These are phyloP conservation scores for Scrobipalpa atriplicella DNA, from an alignment of 2,888 invertebrate genomes.

Conservation along the genomic window DNA sequence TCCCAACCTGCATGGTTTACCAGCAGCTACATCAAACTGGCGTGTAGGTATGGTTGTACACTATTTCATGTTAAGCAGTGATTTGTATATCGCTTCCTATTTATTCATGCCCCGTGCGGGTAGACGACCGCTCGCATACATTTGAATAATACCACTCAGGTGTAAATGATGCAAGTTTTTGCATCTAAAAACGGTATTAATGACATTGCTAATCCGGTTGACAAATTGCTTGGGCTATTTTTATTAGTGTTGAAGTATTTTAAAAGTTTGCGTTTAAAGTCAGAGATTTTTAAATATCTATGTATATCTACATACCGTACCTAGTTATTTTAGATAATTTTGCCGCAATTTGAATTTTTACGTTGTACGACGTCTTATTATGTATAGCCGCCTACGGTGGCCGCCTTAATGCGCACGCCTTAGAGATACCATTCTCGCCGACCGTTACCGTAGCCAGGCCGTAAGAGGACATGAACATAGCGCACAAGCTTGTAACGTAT, in stretches of 20 bases:
- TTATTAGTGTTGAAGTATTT: background rate
- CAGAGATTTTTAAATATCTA: too few species aligned
- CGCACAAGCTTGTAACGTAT: background rate
- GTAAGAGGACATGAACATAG: background rate
- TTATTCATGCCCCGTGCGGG: slow-evolving; percentile 16
- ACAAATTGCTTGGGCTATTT: slow-evolving; percentile 8
- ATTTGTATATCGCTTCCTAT: slow-evolving; percentile 24
- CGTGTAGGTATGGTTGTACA: slow-evolving; percentile 13
- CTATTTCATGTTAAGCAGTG: slow-evolving; percentile 12
- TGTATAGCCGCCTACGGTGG: too few species aligned
- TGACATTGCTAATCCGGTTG: slow-evolving; percentile 2
- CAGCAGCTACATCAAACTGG: background rate
- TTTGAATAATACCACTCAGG: slow-evolving; percentile 8
- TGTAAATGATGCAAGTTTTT: slow-evolving; percentile 18
- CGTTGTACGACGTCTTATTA: too few species aligned
- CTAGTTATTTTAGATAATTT: too few species aligned
- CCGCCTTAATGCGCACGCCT: too few species aligned
- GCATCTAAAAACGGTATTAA: slow-evolving; percentile 9
- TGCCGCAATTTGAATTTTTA: too few species aligned
- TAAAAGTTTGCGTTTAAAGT: background rate
- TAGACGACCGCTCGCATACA: slow-evolving; percentile 5
- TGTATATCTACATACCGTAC: too few species aligned
- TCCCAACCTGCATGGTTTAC: too few species aligned
- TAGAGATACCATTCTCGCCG: too few species aligned
- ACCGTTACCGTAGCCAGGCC: too few species aligned